Evolutionary conservation across 2,797 vertebrate genomes (phyloP).

Genomic region (Naso thynnoides): DNA sequence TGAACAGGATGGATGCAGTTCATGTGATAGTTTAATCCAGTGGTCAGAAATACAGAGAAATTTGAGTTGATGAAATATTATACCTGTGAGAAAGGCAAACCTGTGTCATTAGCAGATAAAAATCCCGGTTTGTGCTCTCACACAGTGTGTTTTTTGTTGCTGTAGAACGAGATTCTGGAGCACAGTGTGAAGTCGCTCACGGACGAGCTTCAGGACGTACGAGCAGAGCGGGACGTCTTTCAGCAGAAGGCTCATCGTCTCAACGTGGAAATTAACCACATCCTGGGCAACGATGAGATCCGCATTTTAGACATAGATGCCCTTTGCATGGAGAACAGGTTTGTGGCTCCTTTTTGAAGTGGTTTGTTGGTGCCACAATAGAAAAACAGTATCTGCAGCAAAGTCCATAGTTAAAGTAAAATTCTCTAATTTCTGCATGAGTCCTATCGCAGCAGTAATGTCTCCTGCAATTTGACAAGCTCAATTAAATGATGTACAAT

Average conservation of each 20-base stretch:
- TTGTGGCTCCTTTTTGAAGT: conserved; percentile 31
- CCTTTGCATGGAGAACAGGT: conserved; percentile 98
- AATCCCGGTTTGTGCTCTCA: not conserved
- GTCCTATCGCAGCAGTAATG: too few relatives aligned
- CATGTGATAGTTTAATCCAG: not conserved
- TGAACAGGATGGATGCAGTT: not conserved
- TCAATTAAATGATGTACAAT: too few relatives aligned
- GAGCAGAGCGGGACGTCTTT: conserved; percentile 92
- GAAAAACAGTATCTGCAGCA: too few relatives aligned
- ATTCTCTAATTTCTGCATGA: too few relatives aligned
- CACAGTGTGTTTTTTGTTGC: not conserved
- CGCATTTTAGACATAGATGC: conserved; percentile 95
- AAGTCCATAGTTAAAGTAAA: too few relatives aligned
- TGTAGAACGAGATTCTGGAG: conserved; percentile 91
- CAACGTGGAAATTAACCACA: conserved; percentile 95
- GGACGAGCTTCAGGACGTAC: conserved; percentile 95
- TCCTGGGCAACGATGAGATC: conserved; percentile 91
- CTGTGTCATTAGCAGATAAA: not conserved
- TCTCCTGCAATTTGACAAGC: too few relatives aligned
- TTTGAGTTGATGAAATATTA: not conserved
- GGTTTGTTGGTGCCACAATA: too few relatives aligned
- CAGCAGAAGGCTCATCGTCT: conserved; percentile 95
- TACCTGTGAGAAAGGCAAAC: too few relatives aligned
- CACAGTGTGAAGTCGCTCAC: conserved; percentile 90
- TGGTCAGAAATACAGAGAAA: not conserved